These are phyloP conservation scores for Marasmarcha lunaedactyla DNA, from an alignment of 2,888 invertebrate genomes.

Conservation along the genomic window DNA sequence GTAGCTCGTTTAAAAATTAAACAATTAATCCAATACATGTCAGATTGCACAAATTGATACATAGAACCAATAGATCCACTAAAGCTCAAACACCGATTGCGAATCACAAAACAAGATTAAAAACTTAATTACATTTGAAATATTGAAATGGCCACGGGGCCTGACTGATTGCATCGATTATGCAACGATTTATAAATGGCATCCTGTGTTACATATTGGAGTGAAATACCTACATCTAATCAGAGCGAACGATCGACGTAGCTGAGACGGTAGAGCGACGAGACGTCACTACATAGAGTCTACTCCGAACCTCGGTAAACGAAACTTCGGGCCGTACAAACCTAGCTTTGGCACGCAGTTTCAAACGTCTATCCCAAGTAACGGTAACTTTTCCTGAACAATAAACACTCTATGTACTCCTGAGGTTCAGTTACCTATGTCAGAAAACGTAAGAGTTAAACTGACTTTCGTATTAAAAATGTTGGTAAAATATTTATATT, in stretches of 20 bases:
- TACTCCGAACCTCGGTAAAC: too few relatives aligned
- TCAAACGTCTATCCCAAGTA: too few relatives aligned
- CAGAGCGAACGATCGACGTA: constrained; percentile 35
- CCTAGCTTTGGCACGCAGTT: too few relatives aligned
- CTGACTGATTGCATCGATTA: constrained; percentile 27
- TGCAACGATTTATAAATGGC: constrained; percentile 29
- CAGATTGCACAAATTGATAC: not conserved
- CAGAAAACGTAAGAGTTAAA: too few relatives aligned
- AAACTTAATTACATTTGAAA: constrained; percentile 20
- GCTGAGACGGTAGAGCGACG: constrained; percentile 33
- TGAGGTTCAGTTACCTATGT: too few relatives aligned
- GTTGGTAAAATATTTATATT: too few relatives aligned
- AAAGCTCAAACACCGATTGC: constrained; percentile 7
- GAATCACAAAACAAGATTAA: constrained; percentile 11
- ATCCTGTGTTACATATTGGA: constrained; percentile 24
- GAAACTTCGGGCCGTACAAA: too few relatives aligned
- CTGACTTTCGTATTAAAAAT: too few relatives aligned
- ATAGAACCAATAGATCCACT: constrained; percentile 1
- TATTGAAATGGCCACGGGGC: constrained; percentile 19
- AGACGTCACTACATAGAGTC: constrained; percentile 33
- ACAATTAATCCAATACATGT: too few relatives aligned
- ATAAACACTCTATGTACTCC: too few relatives aligned
- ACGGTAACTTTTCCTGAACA: too few relatives aligned
- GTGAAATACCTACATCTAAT: constrained; percentile 28
- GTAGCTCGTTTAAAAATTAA: too few relatives aligned